Base-by-base conservation (phyloP, 2,797 vertebrate species). In the Spizella passerina region DNA sequence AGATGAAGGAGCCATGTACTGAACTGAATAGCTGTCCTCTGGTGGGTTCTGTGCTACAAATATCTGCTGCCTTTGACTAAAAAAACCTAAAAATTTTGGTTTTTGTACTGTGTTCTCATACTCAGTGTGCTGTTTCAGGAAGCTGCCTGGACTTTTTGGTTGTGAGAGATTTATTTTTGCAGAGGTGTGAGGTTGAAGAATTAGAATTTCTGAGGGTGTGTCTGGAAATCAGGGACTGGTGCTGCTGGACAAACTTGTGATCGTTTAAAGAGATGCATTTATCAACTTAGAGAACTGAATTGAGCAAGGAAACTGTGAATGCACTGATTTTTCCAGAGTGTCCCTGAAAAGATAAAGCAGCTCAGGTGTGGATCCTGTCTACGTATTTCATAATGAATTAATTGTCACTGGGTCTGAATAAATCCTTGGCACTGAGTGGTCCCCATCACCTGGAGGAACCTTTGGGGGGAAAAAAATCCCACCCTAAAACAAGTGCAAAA, bases 1-100 rank as follows among this genome's bases (percentile, higher is more conserved):
- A 98, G 98, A 99, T 11, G 98, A 99, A 96, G 99, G 99, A 24
- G 99, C 99, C 47, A 95, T 98, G 97, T 98, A 98, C 87, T 98
- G 96, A 98, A 27, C 82, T 32, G 8, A 88, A 46, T 82, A 26
- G 55, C 63, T 77, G 84, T 79, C 77, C 47, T 71, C 60, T 53
- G 77, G 32, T 93, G 73, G 82, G 78, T 87, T 92, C 89, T 72
- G 86, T 34, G 66, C 70, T 82, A 5, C 96, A 93, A 94, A 91
- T 77, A 86, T 13, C 94, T 88, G 14, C 88, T 91, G 44, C 69
- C 14, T 90, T 87, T 92, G 94, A 90, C 96, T 96, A 75, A 94
- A 95, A 95, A 60, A 65, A 86, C 21, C 72, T 20, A 9, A 92
- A 92, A 47, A 72, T 73, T 44, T 32, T 7, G 43, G 2, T 3